Conservation (phyloP, 2,797 vertebrate genomes). For the Phylloscopus collybita region DNA sequence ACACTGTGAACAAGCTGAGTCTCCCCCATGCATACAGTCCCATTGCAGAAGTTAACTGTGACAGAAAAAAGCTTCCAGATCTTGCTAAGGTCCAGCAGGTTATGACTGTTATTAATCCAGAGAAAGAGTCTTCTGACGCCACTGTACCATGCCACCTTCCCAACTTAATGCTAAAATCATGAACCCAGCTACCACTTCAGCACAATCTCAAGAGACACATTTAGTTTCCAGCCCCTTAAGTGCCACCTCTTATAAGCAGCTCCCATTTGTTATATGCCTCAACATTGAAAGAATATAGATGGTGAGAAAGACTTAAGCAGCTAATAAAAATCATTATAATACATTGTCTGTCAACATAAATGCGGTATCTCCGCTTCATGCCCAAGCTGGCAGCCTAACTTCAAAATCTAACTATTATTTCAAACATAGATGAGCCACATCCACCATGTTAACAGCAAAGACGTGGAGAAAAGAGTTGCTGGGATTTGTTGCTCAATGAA, state of each 20-base stretch:
- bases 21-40: not conserved
- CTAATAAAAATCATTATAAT: not conserved
- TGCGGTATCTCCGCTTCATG: accelerated
- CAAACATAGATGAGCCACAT: not conserved
- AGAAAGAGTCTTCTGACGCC: not conserved
- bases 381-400: not conserved
- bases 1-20: not conserved
- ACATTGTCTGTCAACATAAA: not conserved
- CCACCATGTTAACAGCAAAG: not conserved
- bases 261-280: not conserved
- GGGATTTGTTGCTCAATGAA: not conserved
- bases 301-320: not conserved
- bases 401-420: not conserved
- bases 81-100: not conserved
- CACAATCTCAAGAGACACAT: not conserved
- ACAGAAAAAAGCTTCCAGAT: not conserved
- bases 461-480: not conserved
- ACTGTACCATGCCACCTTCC: not conserved
- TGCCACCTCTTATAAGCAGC: not conserved
- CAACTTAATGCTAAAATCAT: not conserved
- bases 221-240: not conserved
- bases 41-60: not conserved
- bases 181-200: not conserved
- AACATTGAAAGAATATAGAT: not conserved
- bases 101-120: not conserved